Conservation (phyloP, 2,888 invertebrate genomes). For the Synergus gifuensis region DNA sequence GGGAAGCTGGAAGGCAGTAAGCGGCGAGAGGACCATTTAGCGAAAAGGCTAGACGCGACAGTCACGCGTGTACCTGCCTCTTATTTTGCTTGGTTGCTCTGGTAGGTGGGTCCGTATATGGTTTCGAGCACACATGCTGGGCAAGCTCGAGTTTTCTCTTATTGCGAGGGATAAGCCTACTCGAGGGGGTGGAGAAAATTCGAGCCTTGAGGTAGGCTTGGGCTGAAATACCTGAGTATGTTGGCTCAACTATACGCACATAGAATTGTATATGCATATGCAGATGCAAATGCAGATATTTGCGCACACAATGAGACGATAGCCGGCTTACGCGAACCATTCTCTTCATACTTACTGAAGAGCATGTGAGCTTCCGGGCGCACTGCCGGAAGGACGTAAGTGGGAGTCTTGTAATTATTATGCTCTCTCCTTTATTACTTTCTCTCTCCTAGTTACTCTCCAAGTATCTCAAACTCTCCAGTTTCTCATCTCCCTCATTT, state of each 20-base stretch:
- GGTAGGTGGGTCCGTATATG: slow-evolving; percentile 18
- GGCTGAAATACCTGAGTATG: slow-evolving; percentile 12
- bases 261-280: slow-evolving; percentile 35
- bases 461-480: slow-evolving; percentile 13
- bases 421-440: slow-evolving; percentile 53
- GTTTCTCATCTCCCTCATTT: slow-evolving; percentile 38
- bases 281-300: slow-evolving; percentile 27
- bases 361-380: slow-evolving; percentile 58
- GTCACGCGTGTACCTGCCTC: slow-evolving; percentile 57
- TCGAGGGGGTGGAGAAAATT: slow-evolving; percentile 63
- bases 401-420: slow-evolving; percentile 60
- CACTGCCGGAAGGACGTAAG: slow-evolving; percentile 59
- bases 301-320: slow-evolving; percentile 22
- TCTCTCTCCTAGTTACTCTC: slow-evolving; percentile 40
- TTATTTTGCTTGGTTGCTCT: slow-evolving; percentile 51
- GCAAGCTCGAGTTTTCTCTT: slow-evolving; percentile 64
- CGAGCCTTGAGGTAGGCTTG: slow-evolving; percentile 64
- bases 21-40: slow-evolving; percentile 67
- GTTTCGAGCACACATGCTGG: slow-evolving; percentile 39
- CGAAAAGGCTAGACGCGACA: slow-evolving; percentile 62
- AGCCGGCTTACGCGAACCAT: slow-evolving; percentile 44
- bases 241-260: slow-evolving; percentile 1
- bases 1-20: slow-evolving; percentile 46
- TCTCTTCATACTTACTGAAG: slow-evolving; percentile 44
- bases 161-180: slow-evolving; percentile 69